A percentile compares a stretch with the other conserved stretches of the same genome.
phyloP scores from a whole-genome alignment of 2,888 invertebrate species.

The Lycia hirtaria region DNA sequence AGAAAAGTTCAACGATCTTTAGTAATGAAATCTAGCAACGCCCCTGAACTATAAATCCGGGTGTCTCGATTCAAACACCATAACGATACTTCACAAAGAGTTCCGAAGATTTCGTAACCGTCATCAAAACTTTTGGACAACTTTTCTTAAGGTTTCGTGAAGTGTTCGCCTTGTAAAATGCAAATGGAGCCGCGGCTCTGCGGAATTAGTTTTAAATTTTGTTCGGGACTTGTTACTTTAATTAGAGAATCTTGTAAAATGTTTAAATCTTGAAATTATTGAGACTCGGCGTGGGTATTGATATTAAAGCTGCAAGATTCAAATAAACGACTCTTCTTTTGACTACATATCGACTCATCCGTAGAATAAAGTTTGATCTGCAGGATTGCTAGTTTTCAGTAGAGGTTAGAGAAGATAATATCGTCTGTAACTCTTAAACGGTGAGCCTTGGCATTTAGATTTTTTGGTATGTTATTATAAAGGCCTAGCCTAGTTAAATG shows the following conservation, averaged over 20 bases:
- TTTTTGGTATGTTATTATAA: too few species aligned
- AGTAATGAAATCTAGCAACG: conserved; percentile 5
- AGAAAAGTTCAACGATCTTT: too few species aligned
- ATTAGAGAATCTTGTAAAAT: conserved; percentile 23
- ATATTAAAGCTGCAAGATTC: too few species aligned
- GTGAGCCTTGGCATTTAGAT: too few species aligned
- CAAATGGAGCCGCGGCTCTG: conserved; percentile 40
- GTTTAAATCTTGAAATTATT: conserved; percentile 11
- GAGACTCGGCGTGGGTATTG: background rate
- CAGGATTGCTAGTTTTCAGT: too few species aligned
- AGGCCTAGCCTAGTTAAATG: too few species aligned
- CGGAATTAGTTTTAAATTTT: conserved; percentile 33
- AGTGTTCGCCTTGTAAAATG: conserved; percentile 49
- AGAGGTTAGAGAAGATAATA: too few species aligned
- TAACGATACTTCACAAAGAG: conserved; percentile 51
- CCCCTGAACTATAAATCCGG: conserved; percentile 13
- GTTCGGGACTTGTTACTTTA: conserved; percentile 27
- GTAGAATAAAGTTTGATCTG: too few species aligned
- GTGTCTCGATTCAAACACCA: conserved; percentile 45
- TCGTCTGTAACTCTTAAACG: too few species aligned
- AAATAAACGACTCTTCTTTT: too few species aligned
- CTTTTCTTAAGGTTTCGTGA: conserved; percentile 36
- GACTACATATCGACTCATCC: too few species aligned
- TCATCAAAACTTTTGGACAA: conserved; percentile 27
- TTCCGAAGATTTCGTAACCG: conserved; percentile 50